Evolutionary conservation across 2,113 vertebrate genomes (phyloP), one percentile per base, ranked within the genome.

Genomic region (Forbesichthys papilliferus): DNA sequence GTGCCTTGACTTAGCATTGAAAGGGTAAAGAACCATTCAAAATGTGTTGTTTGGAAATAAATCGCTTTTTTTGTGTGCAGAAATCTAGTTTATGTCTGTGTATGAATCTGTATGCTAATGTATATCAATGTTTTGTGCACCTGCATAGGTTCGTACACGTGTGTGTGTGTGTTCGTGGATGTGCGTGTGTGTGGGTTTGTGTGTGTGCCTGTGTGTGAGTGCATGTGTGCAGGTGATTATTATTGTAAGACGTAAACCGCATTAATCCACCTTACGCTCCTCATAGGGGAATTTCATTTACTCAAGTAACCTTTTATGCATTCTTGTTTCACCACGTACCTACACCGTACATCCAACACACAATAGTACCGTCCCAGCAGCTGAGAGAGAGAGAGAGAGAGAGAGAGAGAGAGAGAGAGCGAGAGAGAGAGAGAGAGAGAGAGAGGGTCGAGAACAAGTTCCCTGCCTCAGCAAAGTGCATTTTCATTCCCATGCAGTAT

Each of bases 401-500:
- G 53, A 54, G 11, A 54, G 53, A 54, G 53, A 54, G 53, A 55
- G 53, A 55, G 53, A 55, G 53, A 55, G 53, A 14, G 53, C 1
- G 53, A 55, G 13, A 55, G 53, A 55, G 54, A 54, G 53, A 54
- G 54, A 55, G 13, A 18, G 16, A 55, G 85, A 84, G 78, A 55
- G 57, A 83, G 75, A 86, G 86, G 81, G 87, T 87, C 87, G 81
- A 78, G 85, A 88, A 88, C 77, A 84, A 84, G 85, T 88, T 58
- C 82, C 80, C 88, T 86, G 87, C 88, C 88, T 91, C 90, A 89
- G 90, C 91, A 90, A 90, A 88, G 88, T 86, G 87, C 86, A 87
- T 92, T 90, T 91, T 86, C 89, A 89, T 90, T 90, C 90, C 88
- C 58, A 48, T 88, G 88, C 88, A 88, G 80, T 72, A 82, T 88